Base-by-base conservation (phyloP, 1,140 invertebrate genomes). In the Thalassaphorura encarpata region DNA sequence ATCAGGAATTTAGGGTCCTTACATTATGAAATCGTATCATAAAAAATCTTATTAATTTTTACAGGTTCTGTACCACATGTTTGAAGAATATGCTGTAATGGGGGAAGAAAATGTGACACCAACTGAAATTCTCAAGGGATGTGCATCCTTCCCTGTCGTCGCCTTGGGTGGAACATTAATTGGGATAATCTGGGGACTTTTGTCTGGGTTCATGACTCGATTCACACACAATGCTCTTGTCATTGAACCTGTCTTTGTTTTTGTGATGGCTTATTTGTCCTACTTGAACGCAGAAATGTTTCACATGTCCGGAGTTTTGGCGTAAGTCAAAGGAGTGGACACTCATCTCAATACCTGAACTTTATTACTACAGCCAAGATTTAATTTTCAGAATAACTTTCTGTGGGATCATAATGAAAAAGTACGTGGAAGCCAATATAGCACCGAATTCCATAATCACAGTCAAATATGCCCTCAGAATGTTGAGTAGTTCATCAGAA, bases 381-480 rank as follows among this genome's bases (percentile, higher is more conserved):
- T 39, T 24, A 5, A 27, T 54, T 11, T 49, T 21, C 76, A 94
- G 89, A 46, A 93, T 98, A 58, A 97, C 94, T 45, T 96, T 93
- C 68, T 99, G 95, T 73, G 95, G 95, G 36, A 92, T 99, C 55
- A 91, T 93, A 2, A 97, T 98, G 87, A 95, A 97, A 71, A 97
- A 98, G 70, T 99, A 98, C 72, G 92, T 97, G 15, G 92, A 97
- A 73, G 84, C 84, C 15, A 99, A 99, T 75, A 90, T 99, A 66
- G 95, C 93, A 8, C 85, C 90, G 74, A 98, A 97, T 72, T 98
- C 95, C 0, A 90, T 95, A 67, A 97, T 92, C 3, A 97, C 93
- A 4, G 85, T 97, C 43, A 97, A 96, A 70, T 98, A 98, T 71
- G 89, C 93, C 43, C 90, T 97, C 83, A 99, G 98, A 76, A 97